Evolutionary conservation across 2,797 vertebrate species (phyloP).

Genomic region (Xenops minutus): DNA sequence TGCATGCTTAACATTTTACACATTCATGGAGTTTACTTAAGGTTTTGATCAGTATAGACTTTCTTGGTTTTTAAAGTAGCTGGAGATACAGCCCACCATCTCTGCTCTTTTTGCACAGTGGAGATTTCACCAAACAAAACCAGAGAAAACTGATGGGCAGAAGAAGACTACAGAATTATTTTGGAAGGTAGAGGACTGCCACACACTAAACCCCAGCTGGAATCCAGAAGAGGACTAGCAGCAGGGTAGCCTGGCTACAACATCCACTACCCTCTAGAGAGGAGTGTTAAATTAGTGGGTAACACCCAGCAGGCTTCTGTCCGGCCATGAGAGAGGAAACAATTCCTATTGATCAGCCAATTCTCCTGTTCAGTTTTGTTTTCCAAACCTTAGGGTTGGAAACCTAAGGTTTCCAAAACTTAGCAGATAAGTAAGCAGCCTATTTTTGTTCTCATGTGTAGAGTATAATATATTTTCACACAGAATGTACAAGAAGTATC

Average conservation of each 20-base stretch:
- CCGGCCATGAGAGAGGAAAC: not conserved
- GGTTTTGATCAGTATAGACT: not conserved
- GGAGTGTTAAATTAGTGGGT: not conserved
- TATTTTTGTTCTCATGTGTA: not conserved
- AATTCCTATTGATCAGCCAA: not conserved
- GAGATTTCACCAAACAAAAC: not conserved
- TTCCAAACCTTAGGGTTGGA: not conserved
- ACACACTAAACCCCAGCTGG: not conserved
- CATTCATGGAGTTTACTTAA: not conserved
- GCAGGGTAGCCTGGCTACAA: not conserved
- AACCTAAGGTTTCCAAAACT: not conserved
- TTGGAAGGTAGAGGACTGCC: not conserved
- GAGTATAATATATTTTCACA: not conserved
- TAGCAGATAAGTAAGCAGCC: not conserved
- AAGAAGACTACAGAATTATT: not conserved
- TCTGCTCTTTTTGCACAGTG: not conserved
- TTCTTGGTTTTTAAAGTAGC: not conserved
- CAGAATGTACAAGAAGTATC: not conserved
- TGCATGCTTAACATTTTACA: not conserved
- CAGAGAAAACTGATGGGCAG: not conserved
- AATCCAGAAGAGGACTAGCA: not conserved
- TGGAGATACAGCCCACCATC: not conserved
- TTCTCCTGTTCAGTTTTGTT: not conserved
- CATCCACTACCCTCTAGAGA: not conserved
- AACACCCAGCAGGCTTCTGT: not conserved